A percentile compares a stretch with the other conserved stretches of the same genome.
phyloP scores from a whole-genome alignment of 2,888 invertebrate genomes.

The Drosophila barbarae region DNA sequence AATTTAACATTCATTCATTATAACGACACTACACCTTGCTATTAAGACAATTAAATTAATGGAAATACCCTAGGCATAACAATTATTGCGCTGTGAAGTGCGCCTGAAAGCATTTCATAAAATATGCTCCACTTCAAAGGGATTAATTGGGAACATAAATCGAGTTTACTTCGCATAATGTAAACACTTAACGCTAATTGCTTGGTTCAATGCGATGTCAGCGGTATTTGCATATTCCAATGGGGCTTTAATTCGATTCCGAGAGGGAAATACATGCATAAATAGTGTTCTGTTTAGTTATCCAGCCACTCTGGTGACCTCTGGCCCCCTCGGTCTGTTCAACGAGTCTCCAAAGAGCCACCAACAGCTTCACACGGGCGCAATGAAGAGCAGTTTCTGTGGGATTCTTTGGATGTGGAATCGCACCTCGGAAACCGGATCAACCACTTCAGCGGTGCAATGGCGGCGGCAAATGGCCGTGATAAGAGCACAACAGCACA shows the following conservation, averaged over 20 bases:
- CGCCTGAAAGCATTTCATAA: constrained; percentile 6
- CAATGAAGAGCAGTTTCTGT: constrained; percentile 14
- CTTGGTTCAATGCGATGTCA: constrained; percentile 31
- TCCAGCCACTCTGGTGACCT: constrained; percentile 29
- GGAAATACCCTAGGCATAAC: constrained; percentile 1
- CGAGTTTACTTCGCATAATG: constrained; percentile 17
- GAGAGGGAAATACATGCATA: constrained; percentile 50
- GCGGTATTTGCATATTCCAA: constrained; percentile 50
- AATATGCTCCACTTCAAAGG: constrained; percentile 22
- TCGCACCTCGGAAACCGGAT: constrained; percentile 60
- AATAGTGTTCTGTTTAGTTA: constrained; percentile 25
- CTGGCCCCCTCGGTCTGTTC: constrained; percentile 7
- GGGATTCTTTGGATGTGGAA: constrained; percentile 24
- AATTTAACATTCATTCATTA: neutral
- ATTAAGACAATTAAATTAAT: constrained; percentile 12
- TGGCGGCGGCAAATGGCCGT: constrained; percentile 56
- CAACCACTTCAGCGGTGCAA: constrained; percentile 70
- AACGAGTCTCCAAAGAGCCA: constrained; percentile 43
- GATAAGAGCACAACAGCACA: constrained; percentile 53
- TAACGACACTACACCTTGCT: neutral
- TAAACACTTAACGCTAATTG: constrained; percentile 37
- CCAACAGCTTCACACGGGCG: constrained; percentile 33
- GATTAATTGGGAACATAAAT: constrained; percentile 24
- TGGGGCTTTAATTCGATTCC: constrained; percentile 31
- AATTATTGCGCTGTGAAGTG: constrained; percentile 26